Base-by-base conservation (phyloP, 2,888 invertebrate species). In the Protophormia terraenovae region DNA sequence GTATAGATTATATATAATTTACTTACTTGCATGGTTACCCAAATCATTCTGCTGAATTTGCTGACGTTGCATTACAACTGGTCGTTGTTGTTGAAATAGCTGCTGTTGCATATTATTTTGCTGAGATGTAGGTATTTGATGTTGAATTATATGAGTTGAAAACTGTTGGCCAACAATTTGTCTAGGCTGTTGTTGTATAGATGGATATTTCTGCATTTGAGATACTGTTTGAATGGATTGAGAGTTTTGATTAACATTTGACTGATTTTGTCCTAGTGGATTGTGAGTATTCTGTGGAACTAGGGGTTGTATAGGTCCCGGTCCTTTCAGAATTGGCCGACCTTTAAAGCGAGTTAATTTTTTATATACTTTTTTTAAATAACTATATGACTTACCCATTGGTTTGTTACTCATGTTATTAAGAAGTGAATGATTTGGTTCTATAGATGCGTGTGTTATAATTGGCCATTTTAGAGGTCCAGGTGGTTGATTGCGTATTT, bases 261-360 rank as follows among this genome's bases (percentile, higher is more conserved):
- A 88, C 87, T 79, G 81, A 89, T 87, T 87, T 87, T 77, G 76
- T 0, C 69, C 64, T 12, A 75, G 71, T 53, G 55, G 4, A 76
- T 83, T 87, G 53, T 87, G 88, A 10, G 75, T 58, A 35, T 67
- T 64, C 24, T 81, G 81, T 7, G 81, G 60, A 55, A 78, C 41
- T 72, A 86, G 10, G n/a, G 50, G 50, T 53, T 64, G 75, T 53
- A 76, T 84, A 8, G 87, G 84, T 7, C 89, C 83, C 14, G 90
- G 89, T 64, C 92, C 93, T 87, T 93, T 93, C 12, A 92, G 82
- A 80, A 93, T 93, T 12, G 92, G 92, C 16, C 92, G 91, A 29
- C 93, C 92, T 92, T 45, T n/a, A 72, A 86, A 50, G 8, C 3
- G 6, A 64, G 41, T 35, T 10, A 35, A 8, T 8, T 1, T 35